A percentile compares a stretch with the other conserved stretches of the same genome.
Evolutionary conservation across 1,140 invertebrate genomes (phyloP).

Genomic region (Pogonomyrmex californicus): DNA sequence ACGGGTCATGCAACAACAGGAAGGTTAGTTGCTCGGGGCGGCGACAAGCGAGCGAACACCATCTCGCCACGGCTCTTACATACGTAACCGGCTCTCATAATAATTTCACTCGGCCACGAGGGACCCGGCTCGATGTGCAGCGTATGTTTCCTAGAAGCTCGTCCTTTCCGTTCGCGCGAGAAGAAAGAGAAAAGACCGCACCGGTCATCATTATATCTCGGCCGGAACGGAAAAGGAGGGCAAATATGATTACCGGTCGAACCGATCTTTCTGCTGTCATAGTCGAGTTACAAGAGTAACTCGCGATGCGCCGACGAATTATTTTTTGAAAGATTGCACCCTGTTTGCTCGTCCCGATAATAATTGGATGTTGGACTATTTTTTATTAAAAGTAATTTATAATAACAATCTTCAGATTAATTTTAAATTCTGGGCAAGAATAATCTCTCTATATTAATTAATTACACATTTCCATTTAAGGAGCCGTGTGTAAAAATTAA

Average conservation of each 20-base stretch:
- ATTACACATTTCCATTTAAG: not conserved
- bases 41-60: constrained; percentile 84
- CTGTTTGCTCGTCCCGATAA: not conserved
- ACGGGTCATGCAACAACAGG: constrained; percentile 85
- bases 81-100: constrained; percentile 82
- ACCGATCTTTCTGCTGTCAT: constrained; percentile 1
- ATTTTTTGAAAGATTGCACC: not conserved
- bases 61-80: constrained; percentile 79
- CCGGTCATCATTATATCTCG: constrained; percentile 14
- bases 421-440: not conserved
- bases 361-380: not conserved
- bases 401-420: constrained; percentile 5
- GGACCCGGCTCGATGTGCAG: constrained; percentile 62
- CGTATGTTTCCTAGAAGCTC: constrained; percentile 74
- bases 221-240: constrained; percentile 14
- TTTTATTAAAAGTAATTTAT: not conserved
- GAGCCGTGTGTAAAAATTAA: not conserved
- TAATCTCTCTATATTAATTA: not conserved
- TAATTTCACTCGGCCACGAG: constrained; percentile 79
- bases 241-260: constrained; percentile 9
- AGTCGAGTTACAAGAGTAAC: constrained; percentile 1
- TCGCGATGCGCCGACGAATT: not conserved
- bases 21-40: constrained; percentile 85
- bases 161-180: constrained; percentile 39
- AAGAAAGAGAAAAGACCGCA: constrained; percentile 1